Percentiles rank a stretch among this genome's conserved stretches.
Evolutionary conservation across 1,140 invertebrate genomes (phyloP).

Genomic region (Panulirus ornatus): DNA sequence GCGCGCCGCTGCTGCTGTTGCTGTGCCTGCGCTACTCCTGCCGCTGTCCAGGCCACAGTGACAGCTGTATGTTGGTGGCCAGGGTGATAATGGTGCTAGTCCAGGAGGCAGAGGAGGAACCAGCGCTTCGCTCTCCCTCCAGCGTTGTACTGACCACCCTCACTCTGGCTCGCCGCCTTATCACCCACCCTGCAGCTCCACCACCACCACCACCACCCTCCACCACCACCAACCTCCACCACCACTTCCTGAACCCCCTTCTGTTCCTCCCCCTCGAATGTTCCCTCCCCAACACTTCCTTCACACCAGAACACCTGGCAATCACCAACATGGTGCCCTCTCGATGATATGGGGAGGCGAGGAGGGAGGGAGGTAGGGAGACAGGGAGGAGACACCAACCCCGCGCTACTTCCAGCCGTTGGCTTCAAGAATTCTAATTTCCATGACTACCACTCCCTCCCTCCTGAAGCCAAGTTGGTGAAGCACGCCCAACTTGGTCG

Average conservation of each 20-base stretch:
- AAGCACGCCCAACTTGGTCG: no score
- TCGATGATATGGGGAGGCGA: background rate
- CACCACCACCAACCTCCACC: constrained; percentile 38
- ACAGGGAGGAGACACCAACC: background rate
- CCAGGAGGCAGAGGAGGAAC: constrained; percentile 14
- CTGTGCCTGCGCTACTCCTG: constrained; percentile 27
- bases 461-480: no score
- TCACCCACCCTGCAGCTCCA: constrained; percentile 40
- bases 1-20: constrained; percentile 48
- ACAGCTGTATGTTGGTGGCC: constrained; percentile 40
- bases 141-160: constrained; percentile 59
- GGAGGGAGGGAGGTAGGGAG: background rate
- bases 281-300: constrained; percentile 10
- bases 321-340: constrained; percentile 5
- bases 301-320: background rate
- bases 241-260: constrained; percentile 37
- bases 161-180: constrained; percentile 52
- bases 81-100: constrained; percentile 11
- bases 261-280: constrained; percentile 8
- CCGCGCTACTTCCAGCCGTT: background rate
- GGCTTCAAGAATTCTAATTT: constrained; percentile 20
- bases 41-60: constrained; percentile 39
- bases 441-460: constrained; percentile 15
- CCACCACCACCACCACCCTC: constrained; percentile 33
- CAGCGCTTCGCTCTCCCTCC: constrained; percentile 31